Base-by-base conservation (phyloP, 2,888 invertebrate genomes). In the Panzeria rudis region DNA sequence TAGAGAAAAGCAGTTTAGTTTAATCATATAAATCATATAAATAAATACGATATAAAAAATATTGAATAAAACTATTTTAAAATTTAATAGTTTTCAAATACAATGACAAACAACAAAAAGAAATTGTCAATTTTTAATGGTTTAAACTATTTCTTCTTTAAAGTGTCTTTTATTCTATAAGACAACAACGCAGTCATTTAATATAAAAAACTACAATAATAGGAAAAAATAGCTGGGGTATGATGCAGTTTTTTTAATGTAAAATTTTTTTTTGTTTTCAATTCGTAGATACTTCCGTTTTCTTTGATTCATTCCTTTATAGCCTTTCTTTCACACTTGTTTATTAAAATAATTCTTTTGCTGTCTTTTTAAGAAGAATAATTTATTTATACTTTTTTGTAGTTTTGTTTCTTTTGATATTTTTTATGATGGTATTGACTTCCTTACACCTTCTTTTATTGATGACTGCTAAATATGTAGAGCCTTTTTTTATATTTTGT, bases 121-220 rank as follows among this genome's bases (percentile, higher is more conserved):
- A 38, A 83, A 78, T 83, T 83, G 47, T 73, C 78, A 78, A 68
- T 54, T 81, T 59, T 41, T 38, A 69, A 69, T 75, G 68, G 47
- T 47, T 64, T 75, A 17, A 29, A 35, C 2, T 3, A 29, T 11
- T 32, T 50, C 41, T 64, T 7, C 56, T 69, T 72, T 56, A 25
- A 62, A 69, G 41, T 64, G 47, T 38, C 52, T 29, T 25, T 54
- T 64, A 59, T 47, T 71, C 23, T 20, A 52, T 54, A 5, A 25
- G 25, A 54, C 25, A 54, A 54, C 5, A n/a, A n/a, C n/a, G n/a
- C n/a, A 25, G 25, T 0, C 20, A 11, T 52, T 52, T 52, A 23
- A 52, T 13, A 52, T 52, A 25, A 25, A 4, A 54, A 54, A 54
- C 25, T 54, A 54, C 5, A 25, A 25, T 25, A 15, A 23, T 52